Evolutionary conservation across 2,113 vertebrate species (phyloP), one percentile per base, ranked within the genome.

Genomic region (Austrofundulus limnaeus): DNA sequence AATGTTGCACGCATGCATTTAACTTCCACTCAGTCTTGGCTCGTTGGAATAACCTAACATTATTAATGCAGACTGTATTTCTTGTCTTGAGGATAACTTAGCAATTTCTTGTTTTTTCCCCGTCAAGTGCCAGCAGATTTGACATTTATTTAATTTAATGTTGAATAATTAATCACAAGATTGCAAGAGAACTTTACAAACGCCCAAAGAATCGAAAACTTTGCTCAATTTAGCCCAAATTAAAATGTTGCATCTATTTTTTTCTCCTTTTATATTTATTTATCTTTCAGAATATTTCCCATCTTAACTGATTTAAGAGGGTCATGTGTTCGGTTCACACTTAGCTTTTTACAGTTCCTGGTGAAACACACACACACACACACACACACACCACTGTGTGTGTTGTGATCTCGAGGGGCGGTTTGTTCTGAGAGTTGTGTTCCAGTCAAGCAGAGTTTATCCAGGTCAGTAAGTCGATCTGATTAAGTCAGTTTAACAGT

Each of bases 401-500:
- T 17, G 6, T 21, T 1, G 4, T 15, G 68, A 38, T 57, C 65
- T 66, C 28, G 8, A 16, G 65, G 25, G 72, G 25, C 7, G n/a
- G 11, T 53, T 66, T 80, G 66, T 56, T 57, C 38, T 68, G 61
- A 1, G 64, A 70, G 74, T 60, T 21, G 43, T 78, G 70, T 76
- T 82, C 24, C 73, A 84, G 65, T 78, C 57, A 75, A 57, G 69
- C 70, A 77, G 71, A 84, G 82, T 83, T 87, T 89, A 88, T 89
- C 75, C 86, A 87, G 88, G 88, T 88, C 88, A 89, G 56, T 88
- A 84, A 83, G 55, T 83, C 85, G 83, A 87, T 89, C 79, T 87
- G 82, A 88, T 89, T 85, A 85, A 85, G 69, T 88, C 70, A 81
- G 71, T 89, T 78, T 77, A 82, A 80, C 83, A 83, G 66, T 75